These are phyloP conservation scores for Brachionus plicatilis DNA, from an alignment of 1,140 invertebrate species.

Conservation along the genomic window DNA sequence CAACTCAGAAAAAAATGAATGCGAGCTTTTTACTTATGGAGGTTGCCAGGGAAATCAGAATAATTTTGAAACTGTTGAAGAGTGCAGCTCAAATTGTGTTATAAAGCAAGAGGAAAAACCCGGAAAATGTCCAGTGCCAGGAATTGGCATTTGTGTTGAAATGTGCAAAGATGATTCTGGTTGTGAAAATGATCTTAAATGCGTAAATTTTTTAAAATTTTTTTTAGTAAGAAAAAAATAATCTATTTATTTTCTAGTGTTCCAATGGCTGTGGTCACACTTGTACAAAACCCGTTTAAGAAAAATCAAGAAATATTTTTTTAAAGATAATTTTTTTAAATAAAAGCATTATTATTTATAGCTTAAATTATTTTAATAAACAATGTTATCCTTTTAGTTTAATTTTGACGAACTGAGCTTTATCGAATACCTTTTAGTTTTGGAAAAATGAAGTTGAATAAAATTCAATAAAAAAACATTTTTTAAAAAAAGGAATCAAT, in stretches of 20 bases:
- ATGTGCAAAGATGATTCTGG: neutral
- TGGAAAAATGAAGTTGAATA: no score
- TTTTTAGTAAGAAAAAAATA: neutral
- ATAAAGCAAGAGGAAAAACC: neutral
- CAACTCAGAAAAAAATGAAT: conserved; percentile 44
- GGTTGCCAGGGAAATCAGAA: conserved; percentile 19
- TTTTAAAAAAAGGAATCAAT: no score
- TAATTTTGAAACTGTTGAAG: conserved; percentile 73
- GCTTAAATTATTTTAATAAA: no score
- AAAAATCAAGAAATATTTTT: neutral
- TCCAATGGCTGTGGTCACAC: conserved; percentile 3
- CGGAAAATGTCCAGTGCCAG: neutral
- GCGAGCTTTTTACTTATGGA: conserved; percentile 51
- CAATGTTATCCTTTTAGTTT: no score
- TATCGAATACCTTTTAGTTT: no score
- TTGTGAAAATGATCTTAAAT: neutral
- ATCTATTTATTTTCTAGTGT: neutral
- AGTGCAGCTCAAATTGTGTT: conserved; percentile 64
- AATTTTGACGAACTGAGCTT: no score
- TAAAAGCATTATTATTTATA: neutral
- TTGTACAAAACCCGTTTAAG: neutral
- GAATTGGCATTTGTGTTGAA: neutral
- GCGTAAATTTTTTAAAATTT: neutral
- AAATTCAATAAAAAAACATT: no score
- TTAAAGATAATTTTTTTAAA: neutral